phyloP scores from a whole-genome alignment of 2,113 vertebrate species.

The Caloenas nicobarica region DNA sequence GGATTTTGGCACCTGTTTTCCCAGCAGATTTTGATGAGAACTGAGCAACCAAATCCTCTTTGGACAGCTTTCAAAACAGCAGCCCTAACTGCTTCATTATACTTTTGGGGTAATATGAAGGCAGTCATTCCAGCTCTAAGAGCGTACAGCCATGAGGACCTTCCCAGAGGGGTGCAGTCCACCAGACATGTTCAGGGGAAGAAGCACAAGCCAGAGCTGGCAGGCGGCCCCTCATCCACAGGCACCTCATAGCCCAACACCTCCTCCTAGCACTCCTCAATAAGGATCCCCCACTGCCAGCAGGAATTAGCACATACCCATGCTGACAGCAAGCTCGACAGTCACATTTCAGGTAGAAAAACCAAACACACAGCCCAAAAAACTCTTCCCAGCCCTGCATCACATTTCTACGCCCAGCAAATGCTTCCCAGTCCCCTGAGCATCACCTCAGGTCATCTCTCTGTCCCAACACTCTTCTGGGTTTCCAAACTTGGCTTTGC shows the following conservation, averaged over 20 bases:
- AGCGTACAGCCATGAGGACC: fast-evolving
- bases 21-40: background rate
- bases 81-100: background rate
- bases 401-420: background rate
- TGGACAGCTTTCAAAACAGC: background rate
- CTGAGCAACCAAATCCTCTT: background rate
- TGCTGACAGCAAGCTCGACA: background rate
- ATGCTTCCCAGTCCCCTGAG: slow-evolving; percentile 4
- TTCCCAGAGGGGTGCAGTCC: background rate
- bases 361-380: background rate
- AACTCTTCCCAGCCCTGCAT: background rate
- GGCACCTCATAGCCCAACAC: background rate
- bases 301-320: background rate
- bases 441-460: slow-evolving; percentile 32
- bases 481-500: slow-evolving; percentile 44
- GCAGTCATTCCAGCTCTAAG: background rate
- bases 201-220: background rate
- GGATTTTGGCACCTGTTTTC: slow-evolving; percentile 8
- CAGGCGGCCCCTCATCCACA: no score
- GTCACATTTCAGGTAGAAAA: background rate
- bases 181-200: fast-evolving
- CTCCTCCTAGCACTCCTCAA: background rate
- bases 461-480: background rate
- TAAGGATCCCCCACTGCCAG: background rate
- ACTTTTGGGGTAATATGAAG: background rate